A percentile compares a stretch with the other conserved stretches of the same genome.
These are phyloP conservation scores for Tiliacea citrago DNA, from an alignment of 2,888 invertebrate species.

Conservation along the genomic window DNA sequence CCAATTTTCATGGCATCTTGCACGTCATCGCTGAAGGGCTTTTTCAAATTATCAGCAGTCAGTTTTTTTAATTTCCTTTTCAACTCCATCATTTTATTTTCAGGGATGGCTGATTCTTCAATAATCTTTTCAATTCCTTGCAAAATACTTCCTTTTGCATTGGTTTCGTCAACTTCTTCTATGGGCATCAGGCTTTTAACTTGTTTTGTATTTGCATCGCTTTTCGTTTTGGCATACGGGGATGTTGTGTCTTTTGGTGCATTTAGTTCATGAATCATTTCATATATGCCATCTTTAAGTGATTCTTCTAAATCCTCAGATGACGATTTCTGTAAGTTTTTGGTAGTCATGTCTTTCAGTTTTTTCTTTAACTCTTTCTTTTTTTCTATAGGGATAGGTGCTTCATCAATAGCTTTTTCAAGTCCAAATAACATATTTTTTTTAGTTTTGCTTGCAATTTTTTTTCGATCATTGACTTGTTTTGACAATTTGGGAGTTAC, in stretches of 20 bases:
- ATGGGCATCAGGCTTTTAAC: background rate
- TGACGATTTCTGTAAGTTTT: background rate
- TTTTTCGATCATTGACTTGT: background rate
- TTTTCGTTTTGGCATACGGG: background rate
- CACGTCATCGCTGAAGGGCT: background rate
- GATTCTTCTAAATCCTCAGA: background rate
- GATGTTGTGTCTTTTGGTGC: conserved; percentile 21
- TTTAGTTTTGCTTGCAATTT: background rate
- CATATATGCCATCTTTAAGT: conserved; percentile 37
- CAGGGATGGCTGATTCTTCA: background rate
- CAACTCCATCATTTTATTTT: background rate
- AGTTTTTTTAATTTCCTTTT: conserved; percentile 2
- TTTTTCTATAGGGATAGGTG: background rate
- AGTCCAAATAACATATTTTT: background rate
- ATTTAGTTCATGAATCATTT: conserved; percentile 37
- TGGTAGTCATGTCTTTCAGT: background rate
- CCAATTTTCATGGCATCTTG: conserved; percentile 1
- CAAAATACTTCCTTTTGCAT: background rate
- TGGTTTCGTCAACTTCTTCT: background rate
- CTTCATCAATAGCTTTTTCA: background rate
- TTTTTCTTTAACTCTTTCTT: conserved; percentile 4
- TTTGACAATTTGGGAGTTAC: background rate
- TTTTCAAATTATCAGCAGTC: background rate
- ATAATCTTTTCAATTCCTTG: background rate
- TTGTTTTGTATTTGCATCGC: background rate